Evolutionary conservation across 1,140 invertebrate species (phyloP), one percentile per base, ranked within the genome.

Genomic region (Drosophila dunni): DNA sequence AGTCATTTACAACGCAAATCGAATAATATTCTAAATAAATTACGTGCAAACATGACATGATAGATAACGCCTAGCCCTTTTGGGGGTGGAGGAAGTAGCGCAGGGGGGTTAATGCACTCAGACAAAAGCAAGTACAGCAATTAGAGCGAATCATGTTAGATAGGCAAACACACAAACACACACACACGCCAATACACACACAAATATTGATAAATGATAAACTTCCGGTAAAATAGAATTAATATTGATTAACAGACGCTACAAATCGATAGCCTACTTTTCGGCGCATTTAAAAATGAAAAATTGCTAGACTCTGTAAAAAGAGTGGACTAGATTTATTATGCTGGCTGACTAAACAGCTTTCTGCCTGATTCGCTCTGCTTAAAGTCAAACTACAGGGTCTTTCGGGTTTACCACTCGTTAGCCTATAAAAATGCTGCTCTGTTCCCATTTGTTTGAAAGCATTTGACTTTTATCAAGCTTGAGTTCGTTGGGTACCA

Each of bases 1-100:
- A 90, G 70, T 84, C 84, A 89, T 89, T 88, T 84, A 84, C 64
- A 80, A 78, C 78, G 74, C 84, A 88, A 88, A 88, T 88, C 81
- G 84, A 89, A 88, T 84, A 81, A 89, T 88, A 84, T 84, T 84
- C 85, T 72, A 89, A 88, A 80, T 84, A 82, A 84, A 88, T 88
- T 89, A 88, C 80, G 77, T 78, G 66, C 85, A 89, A 89, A 81
- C 78, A 79, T 68, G 79, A 82, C 79, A 66, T 66, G 57, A 45
- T 40, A 63, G 79, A 82, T 78, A 82, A 60, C 17, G 53, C 45
- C 65, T 9, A 46, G 50, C 17, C 71, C 68, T 57, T 20, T 38
- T 0, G 29, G 0, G 46, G 36, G 8, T 29, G 4, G 0, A 29
- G 24, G 24, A 29, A 29, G 24, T 5, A 29, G 24, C 24, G 24